Conservation (phyloP, 2,797 vertebrate species). For the Eidolon dupreanum region DNA sequence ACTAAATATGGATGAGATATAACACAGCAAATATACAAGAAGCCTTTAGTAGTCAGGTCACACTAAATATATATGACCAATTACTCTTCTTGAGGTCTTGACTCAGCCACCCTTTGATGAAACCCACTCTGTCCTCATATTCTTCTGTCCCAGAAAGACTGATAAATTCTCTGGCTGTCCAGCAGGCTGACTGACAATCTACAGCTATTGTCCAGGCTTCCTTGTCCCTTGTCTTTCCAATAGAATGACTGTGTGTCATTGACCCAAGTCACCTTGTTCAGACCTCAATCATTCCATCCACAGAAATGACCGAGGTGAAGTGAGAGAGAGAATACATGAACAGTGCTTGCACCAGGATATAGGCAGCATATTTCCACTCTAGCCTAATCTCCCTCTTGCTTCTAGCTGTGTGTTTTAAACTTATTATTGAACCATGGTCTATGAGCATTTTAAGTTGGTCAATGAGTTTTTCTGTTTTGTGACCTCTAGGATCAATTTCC, state of each 20-base stretch:
- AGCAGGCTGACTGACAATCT: not conserved
- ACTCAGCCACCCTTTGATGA: not conserved
- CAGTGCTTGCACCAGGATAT: rapidly evolving
- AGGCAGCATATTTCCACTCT: rapidly evolving
- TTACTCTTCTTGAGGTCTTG: not conserved
- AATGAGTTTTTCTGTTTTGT: not conserved
- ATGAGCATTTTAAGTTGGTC: not conserved
- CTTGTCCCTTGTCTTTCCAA: not conserved
- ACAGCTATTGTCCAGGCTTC: not conserved
- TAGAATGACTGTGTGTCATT: not conserved
- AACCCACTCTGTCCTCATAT: not conserved
- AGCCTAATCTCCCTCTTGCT: not conserved
- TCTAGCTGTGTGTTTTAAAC: not conserved
- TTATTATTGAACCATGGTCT: not conserved
- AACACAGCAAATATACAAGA: not conserved
- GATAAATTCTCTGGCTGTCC: not conserved
- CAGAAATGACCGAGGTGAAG: not conserved
- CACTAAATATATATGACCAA: not conserved
- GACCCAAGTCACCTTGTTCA: not conserved
- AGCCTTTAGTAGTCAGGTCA: not conserved
- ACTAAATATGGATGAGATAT: not conserved
- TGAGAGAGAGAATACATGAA: not conserved
- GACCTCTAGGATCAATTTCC: not conserved
- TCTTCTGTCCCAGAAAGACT: not conserved
- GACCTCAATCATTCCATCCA: not conserved